Evolutionary conservation across 2,888 invertebrate species (phyloP), one percentile per base, ranked within the genome.

Genomic region (Gymnosoma rotundatum): DNA sequence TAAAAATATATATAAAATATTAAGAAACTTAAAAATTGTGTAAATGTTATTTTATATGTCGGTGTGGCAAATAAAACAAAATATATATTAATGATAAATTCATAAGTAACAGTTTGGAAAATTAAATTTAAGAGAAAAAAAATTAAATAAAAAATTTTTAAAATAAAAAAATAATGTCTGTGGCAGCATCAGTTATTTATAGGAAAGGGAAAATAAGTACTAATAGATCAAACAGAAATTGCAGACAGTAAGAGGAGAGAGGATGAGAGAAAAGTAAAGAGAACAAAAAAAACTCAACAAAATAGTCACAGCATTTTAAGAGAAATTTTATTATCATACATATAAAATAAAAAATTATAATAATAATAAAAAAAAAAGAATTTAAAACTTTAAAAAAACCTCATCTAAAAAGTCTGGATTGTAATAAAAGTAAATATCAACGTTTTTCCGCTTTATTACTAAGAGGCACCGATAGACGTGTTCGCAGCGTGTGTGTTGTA

Each of bases 381-480:
- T 64, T 56, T 63, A 42, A 67, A 45, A 72, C n/a, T 38, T 48
- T 25, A 74, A 48, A 36, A 70, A 69, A 38, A 50, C 16, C 52
- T 73, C 60, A 73, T 67, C 21, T 73, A 56, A 63, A 56, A 61
- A 66, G 45, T 54, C 56, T 61, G 67, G 73, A 50, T 81, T 66
- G 36, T 70, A 58, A 25, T 21, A 56, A 45, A 54, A 66, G 5
- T 48, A 48, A 78, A 38, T 75, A 78, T 91, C 89, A 91, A 90
- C 91, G 91, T 85, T 89, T 89, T 79, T 91, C 91, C 72, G 88
- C 88, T 90, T 93, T 93, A 86, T 92, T 92, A 85, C 90, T 92
- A 70, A 93, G 86, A 21, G 93, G 92, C 86, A 93, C 88, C 50
- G 93, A 93, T 32, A 93, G 89, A 73, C 93, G 91, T 83, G 93